A percentile compares a stretch with the other conserved stretches of the same genome.
These are phyloP conservation scores for Hyposmocoma kahamanoa DNA, from an alignment of 1,140 invertebrate genomes.

Conservation along the genomic window DNA sequence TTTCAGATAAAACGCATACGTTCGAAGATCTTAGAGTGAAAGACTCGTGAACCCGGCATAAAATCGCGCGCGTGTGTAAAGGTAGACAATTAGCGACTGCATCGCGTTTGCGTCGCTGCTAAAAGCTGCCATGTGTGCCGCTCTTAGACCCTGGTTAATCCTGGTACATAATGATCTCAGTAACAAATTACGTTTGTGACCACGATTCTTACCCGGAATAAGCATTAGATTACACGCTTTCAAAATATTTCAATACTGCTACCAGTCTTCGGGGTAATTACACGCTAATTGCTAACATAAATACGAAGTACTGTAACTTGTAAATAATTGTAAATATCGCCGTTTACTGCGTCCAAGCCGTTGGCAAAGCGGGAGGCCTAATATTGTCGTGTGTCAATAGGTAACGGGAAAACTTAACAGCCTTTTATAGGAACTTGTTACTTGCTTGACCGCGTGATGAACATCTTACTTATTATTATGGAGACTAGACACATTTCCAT, in stretches of 20 bases:
- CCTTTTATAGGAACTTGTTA: constrained; percentile 41
- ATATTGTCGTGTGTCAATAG: constrained; percentile 21
- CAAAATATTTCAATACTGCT: constrained; percentile 17
- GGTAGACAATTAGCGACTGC: no score
- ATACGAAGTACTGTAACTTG: constrained; percentile 26
- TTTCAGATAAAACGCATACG: no score
- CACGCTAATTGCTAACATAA: constrained; percentile 32
- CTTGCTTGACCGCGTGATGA: constrained; percentile 32
- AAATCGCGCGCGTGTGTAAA: no score
- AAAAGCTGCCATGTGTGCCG: no score
- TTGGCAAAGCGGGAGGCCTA: constrained; percentile 18
- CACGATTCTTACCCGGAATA: constrained; percentile 1
- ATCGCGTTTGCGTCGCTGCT: no score
- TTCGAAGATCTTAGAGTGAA: no score
- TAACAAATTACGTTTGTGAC: neutral
- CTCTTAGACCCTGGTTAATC: no score
- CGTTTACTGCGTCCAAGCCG: constrained; percentile 22
- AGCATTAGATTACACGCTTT: constrained; percentile 19
- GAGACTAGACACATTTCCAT: no score
- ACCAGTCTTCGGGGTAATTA: constrained; percentile 18
- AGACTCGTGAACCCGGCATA: no score
- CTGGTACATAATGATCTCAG: no score
- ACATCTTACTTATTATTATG: no score
- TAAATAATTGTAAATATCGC: constrained; percentile 37
- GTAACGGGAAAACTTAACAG: constrained; percentile 32